Evolutionary conservation across 2,113 vertebrate genomes (phyloP).

Genomic region (Erythrolamprus reginae): DNA sequence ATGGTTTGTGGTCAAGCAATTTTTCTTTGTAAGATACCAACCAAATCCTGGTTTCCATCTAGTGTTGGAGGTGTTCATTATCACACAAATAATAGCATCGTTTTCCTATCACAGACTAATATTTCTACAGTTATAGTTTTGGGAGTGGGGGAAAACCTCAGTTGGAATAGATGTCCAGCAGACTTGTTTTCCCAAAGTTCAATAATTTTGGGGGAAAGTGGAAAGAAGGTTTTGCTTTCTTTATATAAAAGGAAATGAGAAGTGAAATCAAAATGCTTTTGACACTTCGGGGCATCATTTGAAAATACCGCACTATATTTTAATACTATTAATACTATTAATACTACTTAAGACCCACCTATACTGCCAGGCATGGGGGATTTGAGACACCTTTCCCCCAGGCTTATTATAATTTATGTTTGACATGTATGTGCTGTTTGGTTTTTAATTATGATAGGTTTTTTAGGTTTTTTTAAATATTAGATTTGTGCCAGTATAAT

Average conservation of each 20-base stretch:
- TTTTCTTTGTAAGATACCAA: neutral
- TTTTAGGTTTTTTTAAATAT: too few species aligned
- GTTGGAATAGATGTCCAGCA: neutral
- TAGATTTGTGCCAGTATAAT: too few species aligned
- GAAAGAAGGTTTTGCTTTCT: neutral
- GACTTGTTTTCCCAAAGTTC: neutral
- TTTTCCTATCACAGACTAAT: neutral
- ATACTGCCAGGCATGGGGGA: too few species aligned
- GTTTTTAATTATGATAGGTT: too few species aligned
- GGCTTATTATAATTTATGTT: too few species aligned
- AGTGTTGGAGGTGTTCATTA: neutral
- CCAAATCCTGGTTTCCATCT: neutral
- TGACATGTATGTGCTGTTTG: too few species aligned
- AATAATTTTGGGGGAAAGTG: neutral
- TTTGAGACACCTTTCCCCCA: too few species aligned
- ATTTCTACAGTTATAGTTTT: neutral
- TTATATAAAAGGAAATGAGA: neutral
- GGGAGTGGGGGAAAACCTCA: neutral
- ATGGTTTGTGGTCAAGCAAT: neutral
- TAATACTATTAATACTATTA: too few species aligned
- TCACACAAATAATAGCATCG: neutral
- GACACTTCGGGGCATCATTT: neutral
- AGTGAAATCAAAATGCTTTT: neutral
- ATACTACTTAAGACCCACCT: too few species aligned
- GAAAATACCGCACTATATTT: neutral